Evolutionary conservation across 2,888 invertebrate species (phyloP), one percentile per base, ranked within the genome.

Genomic region (Pristionchus entomophagus): DNA sequence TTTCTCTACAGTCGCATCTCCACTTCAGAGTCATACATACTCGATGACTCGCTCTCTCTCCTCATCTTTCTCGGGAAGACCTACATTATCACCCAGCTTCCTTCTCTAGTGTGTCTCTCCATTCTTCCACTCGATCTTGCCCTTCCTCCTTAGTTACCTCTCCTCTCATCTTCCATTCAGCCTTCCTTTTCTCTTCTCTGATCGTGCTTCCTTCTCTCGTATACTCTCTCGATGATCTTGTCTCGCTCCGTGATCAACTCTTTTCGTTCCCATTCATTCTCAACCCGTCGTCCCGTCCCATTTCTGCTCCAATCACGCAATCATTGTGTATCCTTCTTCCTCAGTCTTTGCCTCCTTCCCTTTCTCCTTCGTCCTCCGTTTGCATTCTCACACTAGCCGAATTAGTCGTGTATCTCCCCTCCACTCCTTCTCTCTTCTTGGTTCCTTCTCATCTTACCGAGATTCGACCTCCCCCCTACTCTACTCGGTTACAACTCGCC

Each of bases 61-160:
- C 84, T 41, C 56, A 65, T 80, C 80, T 86, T 86, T 78, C 78
- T 81, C 62, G 49, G 84, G 82, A 85, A 56, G 51, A 51, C 59
- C 82, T 85, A 62, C 62, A 59, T 88, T 87, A 69, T 85, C 73
- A 73, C 80, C 62, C 53, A n/a, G n/a, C 86, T 45, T 84, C 65
- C 62, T 82, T 59, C 38, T 62, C 62, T 53, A 53, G 51, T 80
- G 59, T 38, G n/a, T 0, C 59, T 59, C 45, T 59, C 51, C 49
- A 38, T 59, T 38, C n/a, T n/a, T n/a, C n/a, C n/a, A n/a, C n/a
- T 81, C 59, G 14, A 35, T 56, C n/a, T n/a, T n/a, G n/a, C 73
- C 26, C 2, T 78, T 81, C 62, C 82, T 82, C 51, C 78, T 80
- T 80, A 32, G 78, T 80, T 82, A 41, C 62, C 45, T 81, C 82